A percentile compares a stretch with the other conserved stretches of the same genome.
These are phyloP conservation scores for Falco columbarius DNA, from an alignment of 2,797 vertebrate genomes.

Conservation along the genomic window DNA sequence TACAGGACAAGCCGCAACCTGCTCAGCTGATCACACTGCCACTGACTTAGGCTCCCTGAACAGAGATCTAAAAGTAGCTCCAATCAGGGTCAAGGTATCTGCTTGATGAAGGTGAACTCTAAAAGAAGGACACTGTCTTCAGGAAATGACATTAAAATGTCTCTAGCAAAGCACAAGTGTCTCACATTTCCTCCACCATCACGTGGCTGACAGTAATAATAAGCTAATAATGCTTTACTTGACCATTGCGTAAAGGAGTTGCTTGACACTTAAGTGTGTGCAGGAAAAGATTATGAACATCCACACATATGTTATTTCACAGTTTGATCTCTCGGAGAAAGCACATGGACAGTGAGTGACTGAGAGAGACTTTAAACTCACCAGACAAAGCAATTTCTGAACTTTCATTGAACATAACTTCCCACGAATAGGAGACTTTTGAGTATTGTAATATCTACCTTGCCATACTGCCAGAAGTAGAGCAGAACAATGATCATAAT, in stretches of 20 bases:
- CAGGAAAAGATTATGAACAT: background rate
- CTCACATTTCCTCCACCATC: background rate
- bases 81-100: background rate
- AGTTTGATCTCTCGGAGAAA: background rate
- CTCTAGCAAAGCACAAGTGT: background rate
- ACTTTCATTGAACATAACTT: background rate
- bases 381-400: background rate
- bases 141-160: background rate
- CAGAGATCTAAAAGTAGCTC: background rate
- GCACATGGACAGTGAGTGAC: background rate
- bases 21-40: background rate
- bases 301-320: background rate
- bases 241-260: background rate
- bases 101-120: background rate
- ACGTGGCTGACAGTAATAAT: background rate
- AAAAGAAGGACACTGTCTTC: background rate
- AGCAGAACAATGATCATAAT: background rate
- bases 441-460: background rate
- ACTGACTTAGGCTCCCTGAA: background rate
- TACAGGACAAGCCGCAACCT: background rate
- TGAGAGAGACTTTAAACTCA: background rate
- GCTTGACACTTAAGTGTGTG: background rate
- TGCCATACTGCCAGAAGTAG: background rate
- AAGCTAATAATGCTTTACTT: background rate
- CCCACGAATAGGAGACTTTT: background rate